A percentile compares a stretch with the other conserved stretches of the same genome.
These are phyloP conservation scores for Steromphala cineraria DNA, from an alignment of 2,888 invertebrate species.

Conservation along the genomic window DNA sequence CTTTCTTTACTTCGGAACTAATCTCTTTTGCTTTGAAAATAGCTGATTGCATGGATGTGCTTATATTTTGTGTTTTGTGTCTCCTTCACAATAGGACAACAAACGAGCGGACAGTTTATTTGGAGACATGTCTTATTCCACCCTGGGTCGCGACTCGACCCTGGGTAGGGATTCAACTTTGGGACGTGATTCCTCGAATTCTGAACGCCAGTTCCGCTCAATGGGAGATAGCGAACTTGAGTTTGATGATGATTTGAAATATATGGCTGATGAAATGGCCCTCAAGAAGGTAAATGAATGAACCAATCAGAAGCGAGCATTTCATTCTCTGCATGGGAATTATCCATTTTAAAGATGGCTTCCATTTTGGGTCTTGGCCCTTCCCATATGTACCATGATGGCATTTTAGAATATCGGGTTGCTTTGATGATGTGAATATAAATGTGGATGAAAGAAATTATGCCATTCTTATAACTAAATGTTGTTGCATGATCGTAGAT, in stretches of 20 bases:
- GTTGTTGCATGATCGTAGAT: no score
- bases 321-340: background rate
- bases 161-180: constrained; percentile 43
- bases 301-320: background rate
- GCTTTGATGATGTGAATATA: no score
- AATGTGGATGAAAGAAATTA: no score
- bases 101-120: constrained; percentile 49
- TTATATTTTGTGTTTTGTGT: background rate
- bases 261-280: constrained; percentile 52
- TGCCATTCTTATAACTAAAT: no score
- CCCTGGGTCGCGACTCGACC: constrained; percentile 55
- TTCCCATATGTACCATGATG: no score
- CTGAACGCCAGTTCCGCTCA: constrained; percentile 44
- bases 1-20: background rate
- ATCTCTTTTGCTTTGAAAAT: background rate
- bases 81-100: constrained; percentile 36
- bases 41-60: constrained; percentile 2
- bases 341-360: no score
- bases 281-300: constrained; percentile 62
- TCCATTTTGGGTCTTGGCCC: no score
- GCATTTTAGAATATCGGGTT: no score
- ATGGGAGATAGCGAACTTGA: constrained; percentile 63
- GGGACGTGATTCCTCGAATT: constrained; percentile 43
- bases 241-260: constrained; percentile 63
- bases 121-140: constrained; percentile 53